Evolutionary conservation across 1,140 invertebrate genomes (phyloP), one percentile per base, ranked within the genome.

Genomic region (Teleogryllus occipitalis): DNA sequence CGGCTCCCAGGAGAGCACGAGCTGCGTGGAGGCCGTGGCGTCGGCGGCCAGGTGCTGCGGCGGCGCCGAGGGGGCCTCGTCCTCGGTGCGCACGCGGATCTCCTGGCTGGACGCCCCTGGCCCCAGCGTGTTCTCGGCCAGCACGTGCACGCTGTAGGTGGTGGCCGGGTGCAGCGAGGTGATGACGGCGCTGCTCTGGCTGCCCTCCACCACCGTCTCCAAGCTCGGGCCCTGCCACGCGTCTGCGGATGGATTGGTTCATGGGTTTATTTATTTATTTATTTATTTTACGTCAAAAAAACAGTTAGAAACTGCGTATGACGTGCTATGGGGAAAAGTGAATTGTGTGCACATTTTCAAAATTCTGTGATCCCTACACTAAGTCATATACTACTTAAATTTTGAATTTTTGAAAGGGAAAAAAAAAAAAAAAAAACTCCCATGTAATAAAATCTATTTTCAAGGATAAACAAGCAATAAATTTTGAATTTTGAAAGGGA

Each of bases 31-130:
- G 0, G 86, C 86, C 8, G 86, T 83, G 7, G 89, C 86, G 65
- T 85, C 86, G 8, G 88, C 86, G 18, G 83, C 82, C 1, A 90
- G 85, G 74, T 87, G 84, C 12, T 82, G 81, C 14, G 89, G 89
- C 14, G 88, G 85, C 7, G 87, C 88, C 47, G 86, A 85, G 0
- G 89, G 89, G 12, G 87, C 86, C 84, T 89, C 88, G 82, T 89
- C 88, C 27, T 86, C 84, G 12, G 89, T 89, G 0, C 48, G 49
- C n/a, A 81, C 81, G 10, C 27, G 79, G 18, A 82, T 82, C 21
- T 84, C 83, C 6, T 84, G 82, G 75, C 87, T 88, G 0, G 87
- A 84, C 48, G 85, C 82, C n/a, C 89, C 87, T 47, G 83, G 81
- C 8, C 88, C 88, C 10, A 88, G 82, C 7, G 84, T 81, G 82